Evolutionary conservation across 1,140 invertebrate genomes (phyloP).

Genomic region (Helicoverpa zea): DNA sequence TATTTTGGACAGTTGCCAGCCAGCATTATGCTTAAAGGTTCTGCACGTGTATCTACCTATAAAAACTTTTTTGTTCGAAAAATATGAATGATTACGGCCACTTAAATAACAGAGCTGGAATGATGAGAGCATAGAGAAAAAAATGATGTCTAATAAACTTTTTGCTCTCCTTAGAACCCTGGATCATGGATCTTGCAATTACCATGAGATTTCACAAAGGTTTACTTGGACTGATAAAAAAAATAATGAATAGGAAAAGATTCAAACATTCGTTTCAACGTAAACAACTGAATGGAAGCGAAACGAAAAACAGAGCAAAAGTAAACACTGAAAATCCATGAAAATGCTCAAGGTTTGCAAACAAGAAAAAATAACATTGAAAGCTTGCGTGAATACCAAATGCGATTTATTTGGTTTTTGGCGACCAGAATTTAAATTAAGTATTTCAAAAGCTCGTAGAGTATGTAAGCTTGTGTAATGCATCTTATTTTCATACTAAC

Average conservation of each 20-base stretch:
- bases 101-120: too few relatives aligned
- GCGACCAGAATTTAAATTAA: background rate
- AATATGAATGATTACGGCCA: background rate
- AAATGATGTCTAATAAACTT: too few relatives aligned
- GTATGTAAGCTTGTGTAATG: too few relatives aligned
- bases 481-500: background rate
- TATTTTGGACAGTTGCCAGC: constrained; percentile 24
- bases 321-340: background rate
- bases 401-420: constrained; percentile 25
- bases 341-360: constrained; percentile 14
- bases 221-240: background rate
- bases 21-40: background rate
- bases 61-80: background rate
- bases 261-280: background rate
- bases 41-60: background rate
- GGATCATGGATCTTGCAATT: too few relatives aligned
- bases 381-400: background rate
- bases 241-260: background rate
- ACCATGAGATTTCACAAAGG: too few relatives aligned
- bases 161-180: too few relatives aligned
- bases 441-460: background rate
- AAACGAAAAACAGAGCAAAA: background rate
- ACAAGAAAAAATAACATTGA: constrained; percentile 30
- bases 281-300: background rate
- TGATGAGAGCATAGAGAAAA: too few relatives aligned